Base-by-base conservation (phyloP, 2,888 invertebrate species). In the Acronicta leporina region DNA sequence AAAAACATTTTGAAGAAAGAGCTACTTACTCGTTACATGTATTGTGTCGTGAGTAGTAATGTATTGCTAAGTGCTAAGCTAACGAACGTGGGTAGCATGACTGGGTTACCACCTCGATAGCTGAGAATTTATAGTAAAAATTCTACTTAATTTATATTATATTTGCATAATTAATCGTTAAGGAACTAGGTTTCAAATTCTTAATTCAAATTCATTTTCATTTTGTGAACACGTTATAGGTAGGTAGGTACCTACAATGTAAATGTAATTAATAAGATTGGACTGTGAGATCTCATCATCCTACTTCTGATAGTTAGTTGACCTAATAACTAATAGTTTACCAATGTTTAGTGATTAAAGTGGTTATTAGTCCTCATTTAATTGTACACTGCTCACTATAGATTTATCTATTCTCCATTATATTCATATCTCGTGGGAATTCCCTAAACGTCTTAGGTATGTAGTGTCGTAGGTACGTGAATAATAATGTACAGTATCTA, bases 161-260 rank as follows among this genome's bases (percentile, higher is more conserved):
- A 57, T 63, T 60, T 42, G 54, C 56, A 45, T 70, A 55, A 68
- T 68, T 63, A 60, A 63, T 57, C 27, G 46, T 49, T 52, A 27
- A 49, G 9, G 40, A 41, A n/a, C 44, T 8, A 1, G 42, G 6
- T 60, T 48, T 63, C 52, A 60, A 51, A 52, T 60, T 38, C n/a
- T 43, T 48, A 30, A 44, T 55, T 47, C 4, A 20, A 20, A 55
- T 55, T 46, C 58, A 48, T 43, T 62, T 48, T n/a, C n/a, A n/a
- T n/a, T n/a, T 56, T 27, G 16, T 66, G 47, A 56, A 66, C 33
- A 45, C 47, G 5, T 41, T 41, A 20, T 20, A 20, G 20, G 8
- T 48, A 33, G 10, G 27, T 20, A 20, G 20, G 2, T 20, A 20
- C 20, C 20, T 20, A 20, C 20, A 20, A 20, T 20, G 2, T 20